Conservation (phyloP, 2,113 vertebrate species). For the Xyrauchen texanus region DNA sequence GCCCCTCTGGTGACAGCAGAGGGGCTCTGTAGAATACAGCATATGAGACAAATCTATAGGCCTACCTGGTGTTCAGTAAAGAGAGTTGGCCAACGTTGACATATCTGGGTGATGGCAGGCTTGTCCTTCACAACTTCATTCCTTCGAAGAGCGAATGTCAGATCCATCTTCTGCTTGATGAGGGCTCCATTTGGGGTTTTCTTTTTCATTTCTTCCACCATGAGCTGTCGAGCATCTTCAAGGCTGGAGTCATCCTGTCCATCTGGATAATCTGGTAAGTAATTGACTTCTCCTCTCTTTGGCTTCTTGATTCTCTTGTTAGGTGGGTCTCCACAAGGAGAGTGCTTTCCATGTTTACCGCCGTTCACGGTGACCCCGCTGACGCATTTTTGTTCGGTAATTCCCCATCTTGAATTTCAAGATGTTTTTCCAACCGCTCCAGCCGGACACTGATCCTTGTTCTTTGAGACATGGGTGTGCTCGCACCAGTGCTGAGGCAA, state of each 20-base stretch:
- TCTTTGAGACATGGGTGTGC: constrained; percentile 46
- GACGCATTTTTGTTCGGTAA: constrained; percentile 37
- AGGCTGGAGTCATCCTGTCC: constrained; percentile 25
- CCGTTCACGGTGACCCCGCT: constrained; percentile 8
- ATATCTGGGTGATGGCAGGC: constrained; percentile 39
- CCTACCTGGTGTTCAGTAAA: constrained; percentile 50
- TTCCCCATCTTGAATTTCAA: constrained; percentile 32
- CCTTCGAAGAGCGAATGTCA: constrained; percentile 41
- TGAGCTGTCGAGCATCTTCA: constrained; percentile 9
- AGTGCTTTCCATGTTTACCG: constrained; percentile 33
- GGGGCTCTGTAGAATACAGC: too few species aligned
- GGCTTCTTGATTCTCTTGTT: constrained; percentile 51
- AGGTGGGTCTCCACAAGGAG: constrained; percentile 9
- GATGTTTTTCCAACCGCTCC: constrained; percentile 33
- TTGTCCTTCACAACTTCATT: constrained; percentile 43
- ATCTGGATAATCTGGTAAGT: constrained; percentile 46
- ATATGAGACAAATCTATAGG: too few species aligned
- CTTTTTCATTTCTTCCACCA: constrained; percentile 50
- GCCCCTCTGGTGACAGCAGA: too few species aligned
- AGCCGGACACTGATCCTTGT: constrained; percentile 23
- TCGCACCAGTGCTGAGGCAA: constrained; percentile 36
- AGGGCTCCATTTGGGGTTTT: constrained; percentile 39
- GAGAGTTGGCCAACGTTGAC: constrained; percentile 39
- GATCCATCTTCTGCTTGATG: too few species aligned
- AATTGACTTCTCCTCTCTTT: constrained; percentile 53